Base-by-base conservation (phyloP, 1,140 invertebrate genomes). In the Listronotus bonariensis region DNA sequence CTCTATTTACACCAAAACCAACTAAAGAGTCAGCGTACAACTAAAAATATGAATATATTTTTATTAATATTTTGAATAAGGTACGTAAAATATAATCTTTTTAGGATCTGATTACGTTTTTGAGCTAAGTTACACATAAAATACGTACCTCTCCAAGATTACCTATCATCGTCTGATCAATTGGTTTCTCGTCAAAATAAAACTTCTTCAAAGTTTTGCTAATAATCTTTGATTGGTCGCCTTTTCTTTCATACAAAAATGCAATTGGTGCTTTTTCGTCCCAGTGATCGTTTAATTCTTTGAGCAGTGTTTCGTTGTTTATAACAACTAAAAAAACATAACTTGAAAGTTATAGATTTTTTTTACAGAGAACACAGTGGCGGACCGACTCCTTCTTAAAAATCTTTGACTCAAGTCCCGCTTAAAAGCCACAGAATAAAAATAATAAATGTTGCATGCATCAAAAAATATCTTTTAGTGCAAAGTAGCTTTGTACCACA, bases 211-310 rank as follows among this genome's bases (percentile, higher is more conserved):
- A 55, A 49, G 79, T 75, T 40, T 77, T 73, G 61, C 82, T 86
- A 3, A 86, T 82, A 10, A 79, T 71, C 26, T 72, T 71, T 0
- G 83, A 83, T 38, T 76, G 76, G 1, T 77, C 55, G 36, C 78
- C 82, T 31, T 79, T 76, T 52, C 77, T 76, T 68, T 86, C 84
- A 59, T 85, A 87, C 1, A 82, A 64, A 41, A 85, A 86, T 57
- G 77, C 78, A 0, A 85, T 82, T 1, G 86, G 85, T 1, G 85
- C 83, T 45, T 82, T 65, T 26, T 65, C 74, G 9, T 82, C 78
- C 72, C 83, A 87, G 32, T 86, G 76, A 1, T 80, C 68, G 63
- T 84, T 83, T 12, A 84, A 67, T 17, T 81, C 69, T 5, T 79
- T 65, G 10, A 81, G 69, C 26, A 80, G 68, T 0, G 79, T 75